Conservation (phyloP, 53 echinoderm and acorn worm genomes). For the Paracentrotus lividus region DNA sequence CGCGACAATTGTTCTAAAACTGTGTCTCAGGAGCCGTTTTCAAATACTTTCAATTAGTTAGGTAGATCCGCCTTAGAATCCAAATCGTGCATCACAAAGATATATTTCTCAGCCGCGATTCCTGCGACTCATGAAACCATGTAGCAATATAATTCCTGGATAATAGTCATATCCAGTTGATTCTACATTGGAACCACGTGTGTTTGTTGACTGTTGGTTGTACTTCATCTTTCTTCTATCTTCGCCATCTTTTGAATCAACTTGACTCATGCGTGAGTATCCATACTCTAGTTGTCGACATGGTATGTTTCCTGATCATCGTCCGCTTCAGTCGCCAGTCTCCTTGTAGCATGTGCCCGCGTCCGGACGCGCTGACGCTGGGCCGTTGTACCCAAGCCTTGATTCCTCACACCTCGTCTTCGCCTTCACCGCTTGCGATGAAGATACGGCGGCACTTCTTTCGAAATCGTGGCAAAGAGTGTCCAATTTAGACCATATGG, state of each 20-base stretch:
- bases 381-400: constrained; percentile 64
- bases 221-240: neutral
- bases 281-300: constrained; percentile 7
- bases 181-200: no score
- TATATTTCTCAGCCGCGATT: no score
- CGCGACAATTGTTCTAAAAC: no score
- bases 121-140: no score
- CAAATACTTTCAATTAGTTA: no score
- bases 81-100: no score
- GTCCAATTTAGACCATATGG: constrained; percentile 54
- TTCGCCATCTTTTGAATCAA: neutral
- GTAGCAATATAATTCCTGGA: no score
- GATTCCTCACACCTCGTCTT: constrained; percentile 64
- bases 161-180: no score
- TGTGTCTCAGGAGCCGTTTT: no score
- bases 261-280: neutral
- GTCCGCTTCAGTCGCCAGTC: neutral
- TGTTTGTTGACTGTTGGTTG: neutral
- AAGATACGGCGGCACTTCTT: constrained; percentile 61
- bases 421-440: constrained; percentile 69
- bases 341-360: constrained; percentile 25
- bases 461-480: constrained; percentile 31
- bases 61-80: no score
- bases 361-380: neutral
- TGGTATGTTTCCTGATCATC: constrained; percentile 19